phyloP scores from a whole-genome alignment of 2,888 invertebrate genomes.

The Phalera bucephala region DNA sequence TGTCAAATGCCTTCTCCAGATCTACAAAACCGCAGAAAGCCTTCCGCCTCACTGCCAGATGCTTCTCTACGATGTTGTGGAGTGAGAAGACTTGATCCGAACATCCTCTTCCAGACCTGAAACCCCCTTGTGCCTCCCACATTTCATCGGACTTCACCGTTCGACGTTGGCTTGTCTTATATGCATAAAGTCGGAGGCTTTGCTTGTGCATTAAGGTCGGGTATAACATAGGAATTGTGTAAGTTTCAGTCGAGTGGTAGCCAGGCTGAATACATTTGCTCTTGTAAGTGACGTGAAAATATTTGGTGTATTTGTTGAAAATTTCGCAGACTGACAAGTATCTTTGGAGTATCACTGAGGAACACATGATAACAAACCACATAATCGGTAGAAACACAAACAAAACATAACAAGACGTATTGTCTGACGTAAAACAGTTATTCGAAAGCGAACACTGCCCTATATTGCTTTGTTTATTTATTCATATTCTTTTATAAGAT shows the following conservation, averaged over 20 bases:
- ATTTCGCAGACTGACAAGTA: constrained; percentile 1
- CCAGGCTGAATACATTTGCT: constrained; percentile 13
- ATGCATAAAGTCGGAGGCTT: constrained; percentile 9
- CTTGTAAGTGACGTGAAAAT: constrained; percentile 11
- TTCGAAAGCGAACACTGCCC: constrained; percentile 41
- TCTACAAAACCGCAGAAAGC: no score
- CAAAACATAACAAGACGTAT: constrained; percentile 15
- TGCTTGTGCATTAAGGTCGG: constrained; percentile 2
- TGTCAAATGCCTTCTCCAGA: no score
- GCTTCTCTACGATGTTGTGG: no score
- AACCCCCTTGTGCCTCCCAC: no score
- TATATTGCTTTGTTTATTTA: constrained; percentile 44
- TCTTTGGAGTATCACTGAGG: neutral
- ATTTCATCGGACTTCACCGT: no score
- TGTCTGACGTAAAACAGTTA: constrained; percentile 35
- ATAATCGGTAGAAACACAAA: constrained; percentile 14
- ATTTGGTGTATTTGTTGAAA: constrained; percentile 11
- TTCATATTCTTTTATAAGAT: constrained; percentile 47
- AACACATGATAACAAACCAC: constrained; percentile 6
- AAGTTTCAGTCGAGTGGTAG: neutral
- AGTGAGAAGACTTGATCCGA: no score
- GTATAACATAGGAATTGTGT: constrained; percentile 14
- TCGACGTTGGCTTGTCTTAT: constrained; percentile 12
- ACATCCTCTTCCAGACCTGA: no score
- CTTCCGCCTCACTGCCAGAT: no score